Base-by-base conservation (phyloP, 1,140 invertebrate species). In the Heliconius himera region DNA sequence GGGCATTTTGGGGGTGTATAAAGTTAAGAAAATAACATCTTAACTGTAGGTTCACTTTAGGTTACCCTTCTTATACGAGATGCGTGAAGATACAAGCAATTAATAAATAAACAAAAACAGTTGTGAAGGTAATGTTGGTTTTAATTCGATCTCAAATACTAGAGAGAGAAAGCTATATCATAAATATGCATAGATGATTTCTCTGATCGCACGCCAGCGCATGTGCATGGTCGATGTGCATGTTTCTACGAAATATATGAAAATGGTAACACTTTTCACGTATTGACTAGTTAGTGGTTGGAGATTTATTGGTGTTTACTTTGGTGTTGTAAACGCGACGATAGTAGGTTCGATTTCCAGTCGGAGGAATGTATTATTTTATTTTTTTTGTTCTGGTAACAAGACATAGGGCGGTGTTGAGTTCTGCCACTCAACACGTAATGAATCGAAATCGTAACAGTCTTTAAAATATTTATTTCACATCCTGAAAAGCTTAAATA, bases 181-280 rank as follows among this genome's bases (percentile, higher is more conserved):
- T 83, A 77, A 81, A 83, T 83, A 83, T 83, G 82, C 79, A 83
- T 77, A 76, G 73, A 76, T 76, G 74, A 77, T 80, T 83, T 83
- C 82, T 83, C 82, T 81, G 73, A 74, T 41, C 76, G 82, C 82
- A 83, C 82, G 82, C 82, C 49, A 51, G 70, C 54, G n/a, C 75
- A 51, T 77, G 72, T 46, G 76, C 74, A 75, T 72, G 70, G 26
- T 16, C 75, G 18, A 51, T 77, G 72, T 66, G 60, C 60, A 29
- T 72, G 33, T 70, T 82, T 80, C 78, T 75, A 33, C 74, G 38
- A 78, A 73, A 29, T 71, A 29, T 66, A 75, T 79, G 66, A 75
- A 71, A 70, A 70, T 41, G n/a, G 8, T 46, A 60, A 72, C 54
- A 74, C 51, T 74, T 56, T 33, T 54, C 36, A 41, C 36, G 33